These are phyloP conservation scores for Meiosimyza platycephala DNA, from an alignment of 2,888 invertebrate species.

Conservation along the genomic window DNA sequence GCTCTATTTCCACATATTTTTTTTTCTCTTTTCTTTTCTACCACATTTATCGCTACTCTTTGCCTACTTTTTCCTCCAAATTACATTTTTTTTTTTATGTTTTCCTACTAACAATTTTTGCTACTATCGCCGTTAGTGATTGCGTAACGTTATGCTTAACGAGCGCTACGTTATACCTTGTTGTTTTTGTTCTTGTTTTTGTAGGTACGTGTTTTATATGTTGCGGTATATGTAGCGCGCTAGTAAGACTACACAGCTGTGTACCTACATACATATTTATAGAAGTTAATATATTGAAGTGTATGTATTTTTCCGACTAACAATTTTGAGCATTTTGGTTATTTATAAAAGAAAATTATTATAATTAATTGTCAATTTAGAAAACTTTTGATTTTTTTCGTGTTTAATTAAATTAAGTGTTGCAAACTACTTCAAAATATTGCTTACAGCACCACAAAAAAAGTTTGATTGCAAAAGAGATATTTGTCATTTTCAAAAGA, in stretches of 20 bases:
- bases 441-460: no score
- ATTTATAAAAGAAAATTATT: no score
- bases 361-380: no score
- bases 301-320: background rate
- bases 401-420: no score
- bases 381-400: no score
- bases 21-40: background rate
- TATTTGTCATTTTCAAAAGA: no score
- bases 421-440: no score
- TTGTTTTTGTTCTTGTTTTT: constrained; percentile 25
- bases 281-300: background rate
- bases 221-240: background rate
- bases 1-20: background rate
- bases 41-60: background rate
- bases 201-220: constrained; percentile 15
- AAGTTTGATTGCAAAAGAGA: no score
- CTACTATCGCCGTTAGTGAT: constrained; percentile 27
- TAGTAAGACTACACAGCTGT: background rate
- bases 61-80: background rate
- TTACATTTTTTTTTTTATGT: background rate
- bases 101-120: constrained; percentile 10
- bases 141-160: constrained; percentile 34
- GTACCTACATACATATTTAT: no score
- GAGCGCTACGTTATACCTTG: constrained; percentile 13
- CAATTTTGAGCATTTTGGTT: no score